A percentile compares a stretch with the other conserved stretches of the same genome.
phyloP scores from a whole-genome alignment of 1,140 invertebrate species.

The Microplitis demolitor region DNA sequence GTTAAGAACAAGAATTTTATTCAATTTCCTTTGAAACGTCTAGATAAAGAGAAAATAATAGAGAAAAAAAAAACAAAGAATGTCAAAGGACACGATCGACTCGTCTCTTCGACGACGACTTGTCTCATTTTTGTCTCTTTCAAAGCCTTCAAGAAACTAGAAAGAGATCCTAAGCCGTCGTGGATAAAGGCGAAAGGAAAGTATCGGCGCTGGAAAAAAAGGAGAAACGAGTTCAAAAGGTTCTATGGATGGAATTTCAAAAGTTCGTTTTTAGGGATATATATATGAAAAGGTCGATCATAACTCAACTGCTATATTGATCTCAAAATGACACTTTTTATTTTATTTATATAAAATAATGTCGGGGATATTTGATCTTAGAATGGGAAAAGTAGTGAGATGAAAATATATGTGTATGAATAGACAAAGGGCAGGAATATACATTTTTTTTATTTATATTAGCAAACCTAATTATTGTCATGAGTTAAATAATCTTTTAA shows the following conservation, averaged over 20 bases:
- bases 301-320: neutral
- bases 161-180: neutral
- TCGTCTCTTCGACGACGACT: neutral
- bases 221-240: neutral
- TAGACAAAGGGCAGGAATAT: too few species aligned
- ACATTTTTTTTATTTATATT: too few species aligned
- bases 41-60: too few species aligned
- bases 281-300: neutral
- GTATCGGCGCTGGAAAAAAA: neutral
- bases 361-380: neutral
- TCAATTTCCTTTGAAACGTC: too few species aligned
- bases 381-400: too few species aligned
- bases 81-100: conserved; percentile 3
- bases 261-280: neutral
- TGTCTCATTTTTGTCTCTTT: conserved; percentile 1
- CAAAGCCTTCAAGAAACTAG: neutral
- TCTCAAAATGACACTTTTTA: neutral
- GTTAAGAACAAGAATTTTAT: too few species aligned
- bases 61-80: neutral
- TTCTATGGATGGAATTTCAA: conserved; percentile 6
- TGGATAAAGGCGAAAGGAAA: neutral
- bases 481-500: too few species aligned
- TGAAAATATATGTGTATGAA: too few species aligned
- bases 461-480: too few species aligned
- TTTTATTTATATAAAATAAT: neutral